Base-by-base conservation (phyloP, 2,888 invertebrate genomes). In the Muschampia plurimacula region DNA sequence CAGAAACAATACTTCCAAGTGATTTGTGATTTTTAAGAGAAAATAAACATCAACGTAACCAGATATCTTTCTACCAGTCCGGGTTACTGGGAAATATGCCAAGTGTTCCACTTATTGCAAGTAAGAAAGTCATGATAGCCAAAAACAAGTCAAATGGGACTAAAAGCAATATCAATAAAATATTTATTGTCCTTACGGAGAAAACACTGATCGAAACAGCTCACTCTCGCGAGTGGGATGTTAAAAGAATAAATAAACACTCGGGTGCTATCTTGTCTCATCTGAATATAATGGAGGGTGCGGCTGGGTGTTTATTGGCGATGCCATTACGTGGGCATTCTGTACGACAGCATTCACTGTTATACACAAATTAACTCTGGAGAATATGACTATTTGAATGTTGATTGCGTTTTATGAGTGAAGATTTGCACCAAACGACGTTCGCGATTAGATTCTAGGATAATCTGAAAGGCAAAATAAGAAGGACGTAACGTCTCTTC, bases 231-330 rank as follows among this genome's bases (percentile, higher is more conserved):
- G 63, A 67, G 71, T 73, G 60, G 71, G 73, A 57, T 46, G 67
- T 67, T 75, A 79, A 79, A 82, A 80, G 78, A 79, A 67, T 52
- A 67, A 72, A 52, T 67, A 72, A 72, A 72, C 41, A 36, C 44
- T 68, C 72, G 57, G 68, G 15, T 72, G 82, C 80, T 84, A 86
- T 88, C 85, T 79, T 80, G 82, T 79, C 90, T 90, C 90, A 91
- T 92, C 89, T 90, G 90, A 91, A 92, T 92, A 92, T 90, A 92
- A 92, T 91, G 86, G 91, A 88, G 85, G 90, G 89, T 79, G 86
- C 84, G 82, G 80, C 78, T 75, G 81, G 80, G 83, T 81, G 88
- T 72, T 68, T 76, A 71, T 77, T 73, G 85, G 82, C 84, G 80
- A 83, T 85, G 86, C 83, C 82, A 87, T 88, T 87, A 87, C 86